These are phyloP conservation scores for Chelmon rostratus DNA, from an alignment of 2,797 vertebrate genomes.

Conservation along the genomic window DNA sequence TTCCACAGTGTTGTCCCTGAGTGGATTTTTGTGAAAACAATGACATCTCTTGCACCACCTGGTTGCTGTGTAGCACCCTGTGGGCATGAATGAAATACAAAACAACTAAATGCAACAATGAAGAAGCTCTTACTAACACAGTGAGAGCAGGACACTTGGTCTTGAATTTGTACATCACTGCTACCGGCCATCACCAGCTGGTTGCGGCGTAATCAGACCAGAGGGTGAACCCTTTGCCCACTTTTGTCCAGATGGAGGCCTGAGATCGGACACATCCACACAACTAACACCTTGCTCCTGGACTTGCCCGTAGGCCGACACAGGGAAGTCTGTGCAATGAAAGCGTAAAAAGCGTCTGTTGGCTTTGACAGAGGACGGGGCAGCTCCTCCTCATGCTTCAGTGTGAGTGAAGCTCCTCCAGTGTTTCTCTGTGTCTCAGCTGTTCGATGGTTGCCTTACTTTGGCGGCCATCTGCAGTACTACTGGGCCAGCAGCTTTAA, in stretches of 20 bases:
- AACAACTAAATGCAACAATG: constrained; percentile 47
- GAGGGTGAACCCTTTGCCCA: constrained; percentile 64
- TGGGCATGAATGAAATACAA: constrained; percentile 55
- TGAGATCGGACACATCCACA: constrained; percentile 65
- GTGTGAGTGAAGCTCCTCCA: constrained; percentile 27
- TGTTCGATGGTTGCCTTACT: constrained; percentile 32
- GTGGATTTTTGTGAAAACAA: constrained; percentile 14
- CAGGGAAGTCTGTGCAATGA: constrained; percentile 51
- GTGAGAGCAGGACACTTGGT: constrained; percentile 47
- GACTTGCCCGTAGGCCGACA: constrained; percentile 52
- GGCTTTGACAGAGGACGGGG: constrained; percentile 22
- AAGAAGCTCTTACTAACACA: constrained; percentile 56
- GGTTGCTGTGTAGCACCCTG: constrained; percentile 52
- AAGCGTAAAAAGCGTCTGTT: constrained; percentile 44
- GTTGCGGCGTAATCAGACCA: constrained; percentile 72
- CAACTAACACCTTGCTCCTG: constrained; percentile 51
- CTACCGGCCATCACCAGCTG: constrained; percentile 71
- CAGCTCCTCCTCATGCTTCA: constrained; percentile 6
- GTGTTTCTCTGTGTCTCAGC: constrained; percentile 24
- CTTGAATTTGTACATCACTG: constrained; percentile 38
- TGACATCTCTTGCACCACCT: constrained; percentile 66
- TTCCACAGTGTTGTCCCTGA: constrained; percentile 30
- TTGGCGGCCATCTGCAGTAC: constrained; percentile 28
- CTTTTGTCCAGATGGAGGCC: constrained; percentile 73
- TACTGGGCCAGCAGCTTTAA: constrained; percentile 22